phyloP scores from a whole-genome alignment of 2,797 vertebrate genomes.

The Eulemur coronatus region DNA sequence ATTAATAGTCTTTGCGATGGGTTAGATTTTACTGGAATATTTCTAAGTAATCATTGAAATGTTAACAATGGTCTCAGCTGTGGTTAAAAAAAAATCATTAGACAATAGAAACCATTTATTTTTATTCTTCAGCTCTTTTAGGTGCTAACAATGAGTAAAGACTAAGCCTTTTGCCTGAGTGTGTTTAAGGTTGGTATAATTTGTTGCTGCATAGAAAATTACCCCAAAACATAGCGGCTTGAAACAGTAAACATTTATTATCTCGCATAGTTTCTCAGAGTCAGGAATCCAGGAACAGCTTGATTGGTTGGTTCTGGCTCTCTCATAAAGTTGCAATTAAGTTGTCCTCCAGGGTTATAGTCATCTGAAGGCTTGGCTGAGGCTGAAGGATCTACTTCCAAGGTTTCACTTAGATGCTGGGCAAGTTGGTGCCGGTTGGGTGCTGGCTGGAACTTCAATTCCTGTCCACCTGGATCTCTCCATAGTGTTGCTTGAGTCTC shows the following conservation, averaged over 20 bases:
- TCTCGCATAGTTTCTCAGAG: neutral
- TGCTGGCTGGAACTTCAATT: neutral
- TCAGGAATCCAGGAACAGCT: neutral
- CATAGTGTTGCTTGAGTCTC: neutral
- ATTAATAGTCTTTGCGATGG: neutral
- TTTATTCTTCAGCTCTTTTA: neutral
- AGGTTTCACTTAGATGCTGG: neutral
- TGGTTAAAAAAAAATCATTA: neutral
- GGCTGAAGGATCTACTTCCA: neutral
- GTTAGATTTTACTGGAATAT: neutral
- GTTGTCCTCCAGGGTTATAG: neutral
- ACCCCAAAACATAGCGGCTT: neutral
- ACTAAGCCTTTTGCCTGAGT: neutral
- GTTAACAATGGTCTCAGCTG: neutral
- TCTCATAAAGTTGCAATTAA: neutral
- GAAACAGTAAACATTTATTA: neutral
- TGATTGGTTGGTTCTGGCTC: neutral
- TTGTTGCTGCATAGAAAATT: neutral
- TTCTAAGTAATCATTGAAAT: neutral
- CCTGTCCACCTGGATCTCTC: neutral
- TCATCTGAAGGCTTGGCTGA: neutral
- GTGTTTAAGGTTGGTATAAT: neutral
- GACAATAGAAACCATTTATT: conserved; percentile 11
- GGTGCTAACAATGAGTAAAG: neutral
- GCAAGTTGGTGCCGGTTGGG: neutral